Evolutionary conservation across 2,888 invertebrate species (phyloP).

Genomic region (Lycophotia porphyrea): DNA sequence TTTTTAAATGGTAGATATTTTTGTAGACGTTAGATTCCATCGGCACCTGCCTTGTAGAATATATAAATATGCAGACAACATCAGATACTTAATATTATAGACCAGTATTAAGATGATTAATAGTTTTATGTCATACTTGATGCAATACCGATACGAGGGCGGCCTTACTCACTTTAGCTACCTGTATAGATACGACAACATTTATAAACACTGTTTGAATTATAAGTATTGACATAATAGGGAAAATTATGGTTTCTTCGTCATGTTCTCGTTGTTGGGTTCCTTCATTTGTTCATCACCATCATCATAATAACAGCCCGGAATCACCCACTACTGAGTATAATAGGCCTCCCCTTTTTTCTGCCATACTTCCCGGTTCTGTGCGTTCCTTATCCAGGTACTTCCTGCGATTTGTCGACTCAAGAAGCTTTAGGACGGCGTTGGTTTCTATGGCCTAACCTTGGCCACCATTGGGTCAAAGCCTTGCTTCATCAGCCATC

Average conservation of each 20-base stretch:
- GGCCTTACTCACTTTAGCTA: not conserved
- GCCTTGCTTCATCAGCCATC: too few species aligned
- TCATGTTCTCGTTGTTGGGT: not conserved
- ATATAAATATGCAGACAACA: not conserved
- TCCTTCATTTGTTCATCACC: not conserved
- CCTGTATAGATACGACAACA: conserved; percentile 8
- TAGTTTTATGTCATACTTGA: conserved; percentile 42
- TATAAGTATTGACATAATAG: conserved; percentile 29
- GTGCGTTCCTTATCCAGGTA: too few species aligned
- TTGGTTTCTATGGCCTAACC: too few species aligned
- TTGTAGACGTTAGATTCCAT: not conserved
- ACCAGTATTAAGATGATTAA: conserved; percentile 24
- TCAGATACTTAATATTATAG: conserved; percentile 10
- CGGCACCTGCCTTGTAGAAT: not conserved
- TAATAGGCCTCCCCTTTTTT: too few species aligned
- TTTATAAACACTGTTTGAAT: conserved; percentile 29
- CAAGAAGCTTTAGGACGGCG: too few species aligned
- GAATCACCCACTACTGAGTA: too few species aligned
- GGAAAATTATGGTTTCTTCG: conserved; percentile 17
- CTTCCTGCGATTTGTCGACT: too few species aligned
- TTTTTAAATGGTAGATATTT: too few species aligned
- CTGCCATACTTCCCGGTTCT: too few species aligned
- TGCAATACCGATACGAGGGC: conserved; percentile 9
- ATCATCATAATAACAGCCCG: too few species aligned
- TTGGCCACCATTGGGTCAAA: too few species aligned